Evolutionary conservation across 2,797 vertebrate genomes (phyloP).

Genomic region (Pangasius macronema): DNA sequence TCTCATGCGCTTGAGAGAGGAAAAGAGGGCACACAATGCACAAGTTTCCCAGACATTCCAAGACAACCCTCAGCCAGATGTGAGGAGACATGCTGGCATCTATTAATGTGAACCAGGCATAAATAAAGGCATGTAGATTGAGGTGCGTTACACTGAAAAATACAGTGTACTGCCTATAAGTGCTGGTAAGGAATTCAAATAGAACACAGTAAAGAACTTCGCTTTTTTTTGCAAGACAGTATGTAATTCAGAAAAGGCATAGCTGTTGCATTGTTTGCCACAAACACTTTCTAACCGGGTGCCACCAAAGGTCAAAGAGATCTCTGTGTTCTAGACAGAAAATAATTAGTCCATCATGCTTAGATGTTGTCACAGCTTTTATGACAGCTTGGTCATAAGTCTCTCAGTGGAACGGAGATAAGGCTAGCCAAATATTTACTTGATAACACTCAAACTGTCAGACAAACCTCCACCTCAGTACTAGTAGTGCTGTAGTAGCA

Average conservation of each 20-base stretch:
- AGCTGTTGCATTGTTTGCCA: neutral
- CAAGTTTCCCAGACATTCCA: slow-evolving; percentile 49
- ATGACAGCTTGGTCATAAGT: slow-evolving; percentile 44
- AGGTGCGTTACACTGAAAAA: slow-evolving; percentile 11
- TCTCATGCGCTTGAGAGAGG: slow-evolving; percentile 56
- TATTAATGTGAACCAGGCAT: slow-evolving; percentile 33
- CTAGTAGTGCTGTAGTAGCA: slow-evolving; percentile 3
- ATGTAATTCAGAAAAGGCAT: slow-evolving; percentile 14
- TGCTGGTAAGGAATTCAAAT: neutral
- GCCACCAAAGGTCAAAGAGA: neutral
- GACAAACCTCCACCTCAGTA: slow-evolving; percentile 50
- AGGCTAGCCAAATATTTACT: slow-evolving; percentile 76
- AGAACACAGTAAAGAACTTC: neutral
- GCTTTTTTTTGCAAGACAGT: neutral
- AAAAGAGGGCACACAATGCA: slow-evolving; percentile 47
- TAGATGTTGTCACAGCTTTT: slow-evolving; percentile 34
- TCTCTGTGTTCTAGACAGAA: slow-evolving; percentile 19
- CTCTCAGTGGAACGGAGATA: slow-evolving; percentile 52
- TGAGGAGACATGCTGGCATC: slow-evolving; percentile 42
- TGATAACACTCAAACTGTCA: slow-evolving; percentile 69
- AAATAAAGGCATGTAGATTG: slow-evolving; percentile 29
- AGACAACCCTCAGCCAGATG: slow-evolving; percentile 42
- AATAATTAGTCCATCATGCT: slow-evolving; percentile 51
- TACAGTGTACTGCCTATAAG: neutral
- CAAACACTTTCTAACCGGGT: neutral